These are phyloP conservation scores for Sesamia nonagrioides DNA, from an alignment of 1,140 invertebrate species.

Conservation along the genomic window DNA sequence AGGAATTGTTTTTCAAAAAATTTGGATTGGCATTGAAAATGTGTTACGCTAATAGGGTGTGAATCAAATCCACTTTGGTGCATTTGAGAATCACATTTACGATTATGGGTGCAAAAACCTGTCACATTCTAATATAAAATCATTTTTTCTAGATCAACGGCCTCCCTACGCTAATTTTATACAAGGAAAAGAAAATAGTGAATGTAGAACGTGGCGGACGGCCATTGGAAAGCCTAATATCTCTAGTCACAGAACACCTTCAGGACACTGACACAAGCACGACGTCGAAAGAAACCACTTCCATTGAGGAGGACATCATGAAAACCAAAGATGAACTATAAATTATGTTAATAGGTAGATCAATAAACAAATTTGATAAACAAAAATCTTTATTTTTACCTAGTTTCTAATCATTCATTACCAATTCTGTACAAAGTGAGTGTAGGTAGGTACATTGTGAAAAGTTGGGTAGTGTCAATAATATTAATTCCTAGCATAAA, in stretches of 20 bases:
- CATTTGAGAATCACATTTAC: too few relatives aligned
- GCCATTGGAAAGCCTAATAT: slow-evolving; percentile 74
- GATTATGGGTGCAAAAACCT: too few relatives aligned
- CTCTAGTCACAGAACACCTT: slow-evolving; percentile 76
- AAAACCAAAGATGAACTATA: slow-evolving; percentile 79
- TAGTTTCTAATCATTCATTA: background rate
- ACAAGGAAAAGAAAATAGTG: slow-evolving; percentile 80
- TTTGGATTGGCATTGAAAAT: too few relatives aligned
- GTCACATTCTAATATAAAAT: background rate
- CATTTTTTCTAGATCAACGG: slow-evolving; percentile 73
- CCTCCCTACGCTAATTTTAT: slow-evolving; percentile 76
- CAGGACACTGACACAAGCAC: slow-evolving; percentile 48
- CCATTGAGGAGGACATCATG: slow-evolving; percentile 48
- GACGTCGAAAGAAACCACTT: slow-evolving; percentile 29
- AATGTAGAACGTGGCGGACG: slow-evolving; percentile 73
- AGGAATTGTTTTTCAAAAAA: too few relatives aligned
- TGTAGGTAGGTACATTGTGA: too few relatives aligned
- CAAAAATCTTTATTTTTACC: background rate
- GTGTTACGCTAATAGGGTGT: too few relatives aligned
- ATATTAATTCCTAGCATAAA: too few relatives aligned
- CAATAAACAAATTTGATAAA: slow-evolving; percentile 56
- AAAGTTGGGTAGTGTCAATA: too few relatives aligned
- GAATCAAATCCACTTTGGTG: too few relatives aligned
- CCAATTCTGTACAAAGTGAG: too few relatives aligned
- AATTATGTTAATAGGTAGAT: slow-evolving; percentile 59